Percentiles rank a stretch among this genome's conserved stretches.
phyloP scores from a whole-genome alignment of 2,797 vertebrate species.

The Microhierax caerulescens region DNA sequence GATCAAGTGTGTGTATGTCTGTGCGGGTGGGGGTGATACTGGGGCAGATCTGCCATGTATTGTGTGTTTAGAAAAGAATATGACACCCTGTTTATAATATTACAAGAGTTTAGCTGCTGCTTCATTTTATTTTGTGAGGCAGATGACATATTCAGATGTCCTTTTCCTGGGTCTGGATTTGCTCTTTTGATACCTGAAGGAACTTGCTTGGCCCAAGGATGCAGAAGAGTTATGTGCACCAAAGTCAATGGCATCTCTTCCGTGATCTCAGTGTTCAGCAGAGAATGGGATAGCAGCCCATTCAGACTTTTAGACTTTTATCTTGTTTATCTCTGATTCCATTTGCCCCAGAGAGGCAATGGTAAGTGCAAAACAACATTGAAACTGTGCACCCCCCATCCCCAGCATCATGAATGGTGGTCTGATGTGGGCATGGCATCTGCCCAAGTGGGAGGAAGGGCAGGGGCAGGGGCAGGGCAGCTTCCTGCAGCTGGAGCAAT shows the following conservation, averaged over 20 bases:
- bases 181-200: neutral
- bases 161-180: neutral
- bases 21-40: neutral
- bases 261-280: neutral
- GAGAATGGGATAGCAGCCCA: neutral
- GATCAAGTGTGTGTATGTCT: neutral
- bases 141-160: conserved; percentile 5
- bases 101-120: neutral
- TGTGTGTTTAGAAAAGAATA: conserved; percentile 32
- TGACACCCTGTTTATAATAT: neutral
- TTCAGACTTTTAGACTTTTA: neutral
- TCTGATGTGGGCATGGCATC: neutral
- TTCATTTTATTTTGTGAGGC: neutral
- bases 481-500: neutral
- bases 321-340: neutral
- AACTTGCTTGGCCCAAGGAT: neutral
- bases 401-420: neutral
- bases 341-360: neutral
- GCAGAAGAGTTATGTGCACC: neutral
- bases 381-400: neutral
- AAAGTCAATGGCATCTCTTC: neutral
- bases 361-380: neutral
- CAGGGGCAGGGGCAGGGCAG: neutral
- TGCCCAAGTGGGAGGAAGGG: neutral
- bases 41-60: neutral